phyloP scores from a whole-genome alignment of 2,888 invertebrate species.

The Barypeithes pellucidus region DNA sequence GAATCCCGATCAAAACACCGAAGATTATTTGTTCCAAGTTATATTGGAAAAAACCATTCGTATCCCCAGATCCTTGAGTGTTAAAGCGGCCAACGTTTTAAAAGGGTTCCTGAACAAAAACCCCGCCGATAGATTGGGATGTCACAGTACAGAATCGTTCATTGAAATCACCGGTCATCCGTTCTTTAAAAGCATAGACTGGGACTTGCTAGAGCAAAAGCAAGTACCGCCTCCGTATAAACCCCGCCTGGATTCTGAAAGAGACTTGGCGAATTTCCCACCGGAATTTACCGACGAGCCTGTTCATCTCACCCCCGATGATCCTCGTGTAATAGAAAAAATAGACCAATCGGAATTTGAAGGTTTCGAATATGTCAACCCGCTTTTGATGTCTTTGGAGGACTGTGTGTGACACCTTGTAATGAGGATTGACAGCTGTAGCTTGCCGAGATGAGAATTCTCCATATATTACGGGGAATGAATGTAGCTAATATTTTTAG shows the following conservation, averaged over 20 bases:
- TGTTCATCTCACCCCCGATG: constrained; percentile 97
- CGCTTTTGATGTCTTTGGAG: constrained; percentile 98
- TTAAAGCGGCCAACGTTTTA: constrained; percentile 96
- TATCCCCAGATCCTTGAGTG: constrained; percentile 97
- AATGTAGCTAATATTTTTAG: not conserved
- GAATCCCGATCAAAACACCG: constrained; percentile 98
- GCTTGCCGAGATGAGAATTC: not conserved
- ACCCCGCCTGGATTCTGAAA: constrained; percentile 94
- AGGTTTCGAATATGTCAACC: constrained; percentile 99
- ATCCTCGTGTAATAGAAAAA: constrained; percentile 92
- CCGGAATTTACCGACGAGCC: constrained; percentile 99
- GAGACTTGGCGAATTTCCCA: constrained; percentile 99
- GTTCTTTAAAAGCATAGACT: constrained; percentile 98
- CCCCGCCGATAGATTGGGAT: constrained; percentile 95
- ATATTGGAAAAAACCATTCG: constrained; percentile 99
- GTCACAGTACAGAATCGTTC: constrained; percentile 92
- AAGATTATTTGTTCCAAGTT: constrained; percentile 97
- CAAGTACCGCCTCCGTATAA: constrained; percentile 99
- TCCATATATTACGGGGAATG: not conserved
- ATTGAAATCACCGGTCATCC: constrained; percentile 95
- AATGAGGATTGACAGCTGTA: not conserved
- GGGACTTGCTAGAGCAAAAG: constrained; percentile 98
- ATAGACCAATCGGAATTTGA: constrained; percentile 99
- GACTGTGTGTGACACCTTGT: constrained; percentile 91
- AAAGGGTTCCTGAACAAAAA: constrained; percentile 99